These are phyloP conservation scores for Drosophila siamana DNA, from an alignment of 2,888 invertebrate species.

Conservation along the genomic window DNA sequence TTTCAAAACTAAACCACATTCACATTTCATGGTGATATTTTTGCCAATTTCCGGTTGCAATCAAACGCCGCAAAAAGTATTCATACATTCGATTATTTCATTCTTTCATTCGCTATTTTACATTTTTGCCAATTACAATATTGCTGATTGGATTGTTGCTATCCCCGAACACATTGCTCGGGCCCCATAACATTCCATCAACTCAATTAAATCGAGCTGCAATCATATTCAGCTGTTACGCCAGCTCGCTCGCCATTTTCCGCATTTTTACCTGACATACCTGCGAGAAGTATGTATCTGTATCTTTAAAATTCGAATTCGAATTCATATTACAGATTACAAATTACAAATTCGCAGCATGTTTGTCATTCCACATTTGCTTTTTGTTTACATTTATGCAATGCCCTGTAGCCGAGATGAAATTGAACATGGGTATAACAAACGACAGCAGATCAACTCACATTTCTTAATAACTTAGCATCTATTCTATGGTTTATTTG, in stretches of 20 bases:
- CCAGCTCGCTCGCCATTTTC: conserved; percentile 18
- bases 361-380: conserved; percentile 72
- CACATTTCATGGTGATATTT: conserved; percentile 39
- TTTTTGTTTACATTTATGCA: conserved; percentile 33
- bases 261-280: conserved; percentile 34
- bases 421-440: not conserved
- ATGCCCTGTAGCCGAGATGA: conserved; percentile 5
- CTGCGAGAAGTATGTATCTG: conserved; percentile 31
- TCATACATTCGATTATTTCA: conserved; percentile 59
- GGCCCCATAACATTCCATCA: conserved; percentile 46
- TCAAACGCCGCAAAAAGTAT: conserved; percentile 73
- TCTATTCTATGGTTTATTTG: too few relatives aligned
- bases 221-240: conserved; percentile 68
- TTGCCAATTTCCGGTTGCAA: conserved; percentile 69
- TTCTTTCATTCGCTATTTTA: conserved; percentile 60
- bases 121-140: conserved; percentile 74
- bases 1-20: conserved; percentile 25
- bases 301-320: conserved; percentile 59
- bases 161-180: conserved; percentile 22
- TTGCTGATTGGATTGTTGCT: conserved; percentile 75
- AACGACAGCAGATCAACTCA: too few relatives aligned
- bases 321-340: conserved; percentile 73
- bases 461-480: too few relatives aligned
- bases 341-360: conserved; percentile 77
- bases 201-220: conserved; percentile 76